Evolutionary conservation across 2,888 invertebrate genomes (phyloP), one percentile per base, ranked within the genome.

Genomic region (Arctia plantaginis): DNA sequence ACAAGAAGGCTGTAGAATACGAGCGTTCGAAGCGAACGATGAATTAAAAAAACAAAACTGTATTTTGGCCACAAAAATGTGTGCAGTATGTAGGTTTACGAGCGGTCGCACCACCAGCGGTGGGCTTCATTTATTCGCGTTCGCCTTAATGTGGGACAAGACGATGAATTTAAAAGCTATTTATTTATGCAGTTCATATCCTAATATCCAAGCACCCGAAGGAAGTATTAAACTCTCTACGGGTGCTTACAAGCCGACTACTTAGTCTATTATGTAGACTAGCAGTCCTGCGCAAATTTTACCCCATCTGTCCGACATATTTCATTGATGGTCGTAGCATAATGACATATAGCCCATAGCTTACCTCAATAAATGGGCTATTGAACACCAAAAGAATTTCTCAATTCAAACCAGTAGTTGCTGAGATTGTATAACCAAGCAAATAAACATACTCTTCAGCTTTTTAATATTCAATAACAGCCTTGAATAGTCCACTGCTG

Each of bases 41-140:
- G 82, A 82, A 80, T 86, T 78, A 78, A 82, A 82, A 62, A 80
- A 80, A 80, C 69, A 75, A 80, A 85, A 85, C 85, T 85, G 85
- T 85, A 85, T 83, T 86, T 86, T 81, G 81, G 78, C 84, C 81
- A 86, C 87, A 84, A 87, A 87, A 88, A 87, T 86, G 85, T 84
- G 81, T 59, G 78, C 79, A 78, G 80, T 78, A 87, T 84, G 87
- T 88, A 86, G 87, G 89, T 88, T 89, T 87, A 88, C 81, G 87
- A 85, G 79, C 76, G 66, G 27, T 30, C 66, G 68, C 30, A 35
- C 23, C 62, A 66, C 62, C 27, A 18, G 15, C 73, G 76, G 78
- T 77, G 79, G 78, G 81, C 79, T 62, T 44, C 69, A 44, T 44
- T 67, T 44, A 18, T 51, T 69, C 33, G 13, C 68, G 35, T 20